Evolutionary conservation across 2,113 vertebrate genomes (phyloP).

Genomic region (Mormyrus lacerda): DNA sequence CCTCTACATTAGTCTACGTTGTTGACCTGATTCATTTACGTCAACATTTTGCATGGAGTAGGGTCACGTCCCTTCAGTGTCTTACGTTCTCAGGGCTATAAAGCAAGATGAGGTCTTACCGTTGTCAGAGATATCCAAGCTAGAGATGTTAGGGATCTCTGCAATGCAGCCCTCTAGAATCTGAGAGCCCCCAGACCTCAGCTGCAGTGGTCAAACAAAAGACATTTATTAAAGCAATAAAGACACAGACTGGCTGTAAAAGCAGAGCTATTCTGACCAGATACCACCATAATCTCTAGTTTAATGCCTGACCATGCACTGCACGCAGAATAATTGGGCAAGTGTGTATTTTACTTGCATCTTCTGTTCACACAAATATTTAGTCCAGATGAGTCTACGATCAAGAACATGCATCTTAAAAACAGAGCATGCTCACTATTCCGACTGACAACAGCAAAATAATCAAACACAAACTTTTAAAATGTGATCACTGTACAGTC

Average conservation of each 20-base stretch:
- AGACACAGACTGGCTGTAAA: neutral
- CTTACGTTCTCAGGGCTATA: neutral
- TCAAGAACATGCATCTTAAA: neutral
- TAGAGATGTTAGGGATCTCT: conserved; percentile 92
- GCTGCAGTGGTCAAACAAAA: conserved; percentile 56
- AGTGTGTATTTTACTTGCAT: neutral
- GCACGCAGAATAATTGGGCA: neutral
- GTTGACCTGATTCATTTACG: neutral
- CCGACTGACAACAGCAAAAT: neutral
- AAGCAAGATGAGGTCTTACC: conserved; percentile 54
- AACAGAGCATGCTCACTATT: neutral
- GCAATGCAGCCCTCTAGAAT: conserved; percentile 94
- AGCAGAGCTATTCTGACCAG: neutral
- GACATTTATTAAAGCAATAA: neutral
- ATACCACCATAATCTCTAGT: neutral
- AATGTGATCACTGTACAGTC: neutral
- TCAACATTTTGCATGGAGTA: neutral
- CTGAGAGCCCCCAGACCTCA: conserved; percentile 88
- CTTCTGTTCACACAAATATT: neutral
- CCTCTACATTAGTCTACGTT: neutral
- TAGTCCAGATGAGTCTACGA: neutral
- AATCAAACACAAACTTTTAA: neutral
- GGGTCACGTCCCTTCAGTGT: neutral
- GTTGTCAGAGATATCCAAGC: conserved; percentile 96
- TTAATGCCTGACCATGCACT: neutral